These are phyloP conservation scores for Diadegma fenestrale DNA, from an alignment of 2,888 invertebrate species.

Conservation along the genomic window DNA sequence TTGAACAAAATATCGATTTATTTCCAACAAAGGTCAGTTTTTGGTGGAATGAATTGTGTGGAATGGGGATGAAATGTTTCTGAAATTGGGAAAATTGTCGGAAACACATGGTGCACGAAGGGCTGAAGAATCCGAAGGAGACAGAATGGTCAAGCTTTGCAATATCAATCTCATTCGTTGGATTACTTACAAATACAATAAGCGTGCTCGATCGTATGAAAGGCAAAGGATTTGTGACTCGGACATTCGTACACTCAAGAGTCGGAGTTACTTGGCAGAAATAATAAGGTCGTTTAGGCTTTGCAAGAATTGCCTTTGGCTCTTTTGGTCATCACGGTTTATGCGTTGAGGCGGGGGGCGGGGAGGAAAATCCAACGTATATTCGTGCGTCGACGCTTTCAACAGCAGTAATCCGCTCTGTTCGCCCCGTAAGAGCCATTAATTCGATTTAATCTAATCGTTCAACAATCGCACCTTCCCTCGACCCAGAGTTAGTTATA, in stretches of 20 bases:
- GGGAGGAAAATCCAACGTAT: slow-evolving; percentile 6
- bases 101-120: slow-evolving; percentile 77
- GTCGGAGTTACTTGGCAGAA: slow-evolving; percentile 17
- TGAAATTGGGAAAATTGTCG: slow-evolving; percentile 74
- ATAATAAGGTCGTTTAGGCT: slow-evolving; percentile 33
- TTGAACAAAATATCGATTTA: too few relatives aligned
- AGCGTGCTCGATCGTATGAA: slow-evolving; percentile 15
- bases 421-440: slow-evolving; percentile 68
- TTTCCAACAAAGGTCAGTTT: too few relatives aligned
- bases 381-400: slow-evolving; percentile 67
- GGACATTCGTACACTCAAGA: slow-evolving; percentile 24
- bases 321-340: slow-evolving; percentile 2
- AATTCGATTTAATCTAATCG: slow-evolving; percentile 72
- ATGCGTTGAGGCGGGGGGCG: not conserved
- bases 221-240: slow-evolving; percentile 38
- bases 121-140: not conserved
- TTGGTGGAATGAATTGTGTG: not conserved
- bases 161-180: not conserved
- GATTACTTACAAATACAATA: slow-evolving; percentile 23
- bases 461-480: slow-evolving; percentile 63
- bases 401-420: slow-evolving; percentile 67
- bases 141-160: slow-evolving; percentile 49
- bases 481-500: slow-evolving; percentile 48
- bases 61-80: slow-evolving; percentile 49
- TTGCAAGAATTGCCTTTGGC: slow-evolving; percentile 44